phyloP scores from a whole-genome alignment of 1,140 invertebrate genomes.

The Oryctes rhinoceros region DNA sequence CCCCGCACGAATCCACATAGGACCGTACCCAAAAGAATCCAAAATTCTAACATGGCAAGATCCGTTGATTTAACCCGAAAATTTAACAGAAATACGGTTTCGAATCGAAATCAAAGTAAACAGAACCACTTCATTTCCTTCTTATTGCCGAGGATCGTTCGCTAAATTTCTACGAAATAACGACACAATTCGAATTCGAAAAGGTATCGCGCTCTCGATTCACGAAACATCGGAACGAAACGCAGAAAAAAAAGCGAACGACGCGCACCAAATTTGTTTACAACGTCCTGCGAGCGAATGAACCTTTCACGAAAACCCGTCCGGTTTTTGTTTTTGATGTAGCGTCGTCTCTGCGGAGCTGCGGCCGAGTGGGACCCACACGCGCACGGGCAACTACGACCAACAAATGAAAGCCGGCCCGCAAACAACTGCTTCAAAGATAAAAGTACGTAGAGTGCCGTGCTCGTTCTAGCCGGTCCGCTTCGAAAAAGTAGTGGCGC shows the following conservation, averaged over 20 bases:
- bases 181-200: neutral
- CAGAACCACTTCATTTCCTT: neutral
- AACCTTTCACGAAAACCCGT: slow-evolving; percentile 2
- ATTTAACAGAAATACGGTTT: neutral
- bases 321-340: neutral
- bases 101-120: neutral
- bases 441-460: slow-evolving; percentile 54
- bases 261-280: slow-evolving; percentile 8
- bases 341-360: neutral
- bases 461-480: slow-evolving; percentile 41
- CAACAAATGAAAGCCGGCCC: slow-evolving; percentile 54
- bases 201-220: neutral
- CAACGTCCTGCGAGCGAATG: slow-evolving; percentile 7
- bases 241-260: neutral
- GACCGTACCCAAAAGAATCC: neutral
- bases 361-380: neutral
- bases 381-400: slow-evolving; percentile 26
- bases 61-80: neutral
- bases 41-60: neutral
- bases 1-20: neutral
- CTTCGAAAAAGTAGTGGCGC: neutral
- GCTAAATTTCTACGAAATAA: neutral
- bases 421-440: slow-evolving; percentile 55
- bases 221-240: neutral
- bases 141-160: neutral